These are phyloP conservation scores for Microplitis manilae DNA, from an alignment of 2,888 invertebrate genomes.

Conservation along the genomic window DNA sequence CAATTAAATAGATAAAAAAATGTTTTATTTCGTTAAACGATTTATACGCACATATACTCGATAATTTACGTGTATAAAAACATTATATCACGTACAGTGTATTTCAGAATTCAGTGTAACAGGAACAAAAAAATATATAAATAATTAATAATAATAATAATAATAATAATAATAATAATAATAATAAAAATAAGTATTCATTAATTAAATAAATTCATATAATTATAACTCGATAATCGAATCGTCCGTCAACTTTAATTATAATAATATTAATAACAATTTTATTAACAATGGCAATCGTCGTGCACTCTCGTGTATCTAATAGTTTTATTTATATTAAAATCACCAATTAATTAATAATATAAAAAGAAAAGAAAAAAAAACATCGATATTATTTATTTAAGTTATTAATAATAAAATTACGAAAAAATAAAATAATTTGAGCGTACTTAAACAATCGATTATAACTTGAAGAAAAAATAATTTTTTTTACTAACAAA, in stretches of 20 bases:
- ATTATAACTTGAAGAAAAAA: not conserved
- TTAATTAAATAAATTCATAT: slow-evolving; percentile 9
- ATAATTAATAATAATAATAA: not conserved
- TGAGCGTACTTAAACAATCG: not conserved
- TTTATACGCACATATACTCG: not conserved
- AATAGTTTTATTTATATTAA: slow-evolving; percentile 6
- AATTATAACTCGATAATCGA: slow-evolving; percentile 19
- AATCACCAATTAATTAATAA: slow-evolving; percentile 3
- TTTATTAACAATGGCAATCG: slow-evolving; percentile 28
- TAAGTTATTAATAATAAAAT: not conserved
- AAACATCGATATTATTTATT: not conserved
- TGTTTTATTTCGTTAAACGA: not conserved
- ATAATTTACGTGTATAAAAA: not conserved
- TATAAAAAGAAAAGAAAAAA: not conserved
- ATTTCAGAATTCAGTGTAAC: no score
- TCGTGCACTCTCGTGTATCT: slow-evolving; percentile 2
- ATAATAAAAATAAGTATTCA: not conserved
- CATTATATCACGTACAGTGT: no score
- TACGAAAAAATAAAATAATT: not conserved
- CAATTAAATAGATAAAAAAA: no score
- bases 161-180: not conserved
- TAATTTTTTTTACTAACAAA: not conserved
- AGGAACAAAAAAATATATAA: no score
- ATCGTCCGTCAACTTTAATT: slow-evolving; percentile 11
- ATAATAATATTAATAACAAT: slow-evolving; percentile 35